A percentile compares a stretch with the other conserved stretches of the same genome.
Conservation (phyloP, 1,140 invertebrate genomes). For the Thaumatotibia leucotreta region DNA sequence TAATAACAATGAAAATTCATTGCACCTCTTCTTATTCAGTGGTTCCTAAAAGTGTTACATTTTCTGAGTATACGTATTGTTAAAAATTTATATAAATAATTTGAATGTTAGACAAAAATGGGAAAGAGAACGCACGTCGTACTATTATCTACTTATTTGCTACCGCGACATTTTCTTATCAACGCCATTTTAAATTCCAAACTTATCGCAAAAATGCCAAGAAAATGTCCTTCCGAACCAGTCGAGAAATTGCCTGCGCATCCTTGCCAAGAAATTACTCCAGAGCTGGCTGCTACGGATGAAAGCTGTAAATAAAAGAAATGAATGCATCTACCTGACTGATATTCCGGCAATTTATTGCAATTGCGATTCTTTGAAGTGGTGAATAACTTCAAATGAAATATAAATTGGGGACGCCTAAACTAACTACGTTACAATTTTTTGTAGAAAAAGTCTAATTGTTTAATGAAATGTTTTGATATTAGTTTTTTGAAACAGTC, state of each 20-base stretch:
- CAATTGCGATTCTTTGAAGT: too few species aligned
- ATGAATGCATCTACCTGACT: neutral
- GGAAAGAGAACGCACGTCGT: neutral
- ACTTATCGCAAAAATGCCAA: neutral
- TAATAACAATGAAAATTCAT: too few species aligned
- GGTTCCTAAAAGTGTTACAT: too few species aligned
- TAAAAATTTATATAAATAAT: neutral
- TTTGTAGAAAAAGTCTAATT: too few species aligned
- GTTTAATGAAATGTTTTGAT: too few species aligned
- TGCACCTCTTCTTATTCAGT: too few species aligned
- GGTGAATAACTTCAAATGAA: too few species aligned
- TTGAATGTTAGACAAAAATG: neutral
- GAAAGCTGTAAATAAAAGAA: neutral
- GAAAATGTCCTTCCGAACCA: neutral
- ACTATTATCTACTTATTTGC: neutral
- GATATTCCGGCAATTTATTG: too few species aligned
- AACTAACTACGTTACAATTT: too few species aligned
- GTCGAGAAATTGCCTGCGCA: neutral
- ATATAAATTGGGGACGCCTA: too few species aligned
- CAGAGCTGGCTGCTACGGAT: neutral
- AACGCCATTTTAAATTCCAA: neutral
- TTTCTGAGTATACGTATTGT: too few species aligned
- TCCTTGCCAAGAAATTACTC: conserved; percentile 12
- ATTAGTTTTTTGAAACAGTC: too few species aligned
- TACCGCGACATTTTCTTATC: neutral